Base-by-base conservation (phyloP, 2,113 vertebrate species). In the Cebus imitator region DNA sequence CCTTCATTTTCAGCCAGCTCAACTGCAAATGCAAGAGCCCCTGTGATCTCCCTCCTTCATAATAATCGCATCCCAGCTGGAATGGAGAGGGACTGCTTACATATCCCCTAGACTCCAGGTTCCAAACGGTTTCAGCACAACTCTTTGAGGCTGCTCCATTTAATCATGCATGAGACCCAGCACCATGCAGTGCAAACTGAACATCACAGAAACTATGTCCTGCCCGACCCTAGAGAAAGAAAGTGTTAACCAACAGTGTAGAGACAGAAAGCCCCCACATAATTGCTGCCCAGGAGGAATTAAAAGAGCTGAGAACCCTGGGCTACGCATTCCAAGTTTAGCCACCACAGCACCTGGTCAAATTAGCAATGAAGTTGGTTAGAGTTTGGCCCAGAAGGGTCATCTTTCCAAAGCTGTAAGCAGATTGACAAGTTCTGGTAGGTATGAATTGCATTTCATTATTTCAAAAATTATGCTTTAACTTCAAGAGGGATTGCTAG, bases 361-460 rank as follows among this genome's bases (percentile, higher is more conserved):
- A 79, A 82, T 76, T 78, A 55, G 9, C 70, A 52, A n/a, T 61
- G 78, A 64, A 30, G 66, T 61, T 95, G 85, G 58, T 82, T 57
- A 80, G 48, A 70, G 35, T 27, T 52, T 96, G 35, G 58, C 83
- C 61, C 92, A 32, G 66, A 95, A 95, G 70, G 57, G 40, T 92
- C 92, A 92, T 92, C 75, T 85, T 84, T 96, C 72, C 83, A 37
- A 95, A 97, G 72, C 93, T 78, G 6, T 87, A 66, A 80, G 83
- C 86, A 98, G 93, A 91, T 88, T 91, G 91, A 94, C 90, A 52
- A 11, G 75, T 79, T 97, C 90, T 70, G 93, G 92, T 94, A 97
- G 89, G 88, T 91, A 84, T 79, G 91, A 96, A 97, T 87, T 6
- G 2, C 37, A 70, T 98, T 97, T 21, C 91, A 97, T 97, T 98